phyloP scores from a whole-genome alignment of 2,888 invertebrate genomes.

The Agrotis ipsilon region DNA sequence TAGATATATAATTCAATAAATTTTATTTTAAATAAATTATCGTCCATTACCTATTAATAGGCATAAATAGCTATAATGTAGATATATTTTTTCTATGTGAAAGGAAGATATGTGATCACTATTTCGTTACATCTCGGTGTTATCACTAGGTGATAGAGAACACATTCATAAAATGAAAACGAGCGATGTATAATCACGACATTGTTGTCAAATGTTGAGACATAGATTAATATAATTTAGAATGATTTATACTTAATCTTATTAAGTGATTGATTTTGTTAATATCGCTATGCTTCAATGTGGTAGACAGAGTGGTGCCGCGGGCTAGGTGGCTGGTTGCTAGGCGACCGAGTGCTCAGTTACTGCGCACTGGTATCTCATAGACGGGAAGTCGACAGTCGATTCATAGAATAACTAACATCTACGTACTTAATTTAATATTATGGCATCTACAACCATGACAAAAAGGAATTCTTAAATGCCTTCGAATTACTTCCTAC shows the following conservation, averaged over 20 bases:
- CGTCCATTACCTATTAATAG: constrained; percentile 75
- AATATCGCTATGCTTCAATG: constrained; percentile 56
- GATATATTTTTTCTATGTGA: constrained; percentile 73
- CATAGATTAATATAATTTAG: constrained; percentile 77
- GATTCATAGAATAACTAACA: constrained; percentile 69
- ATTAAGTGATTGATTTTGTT: constrained; percentile 79
- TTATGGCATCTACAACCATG: constrained; percentile 72
- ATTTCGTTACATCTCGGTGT: constrained; percentile 73
- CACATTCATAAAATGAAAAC: constrained; percentile 71
- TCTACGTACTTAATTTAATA: constrained; percentile 71
- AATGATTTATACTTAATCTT: constrained; percentile 84
- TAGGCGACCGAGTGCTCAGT: constrained; percentile 44
- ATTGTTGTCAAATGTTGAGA: constrained; percentile 63
- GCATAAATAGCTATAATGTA: constrained; percentile 76
- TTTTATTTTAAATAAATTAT: constrained; percentile 71
- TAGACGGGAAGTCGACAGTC: constrained; percentile 68
- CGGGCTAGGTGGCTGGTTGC: constrained; percentile 35
- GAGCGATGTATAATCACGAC: constrained; percentile 52
- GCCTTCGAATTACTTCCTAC: constrained; percentile 60
- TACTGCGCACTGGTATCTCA: constrained; percentile 59
- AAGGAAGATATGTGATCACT: constrained; percentile 86
- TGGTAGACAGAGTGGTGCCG: constrained; percentile 41
- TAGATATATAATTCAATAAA: constrained; percentile 68
- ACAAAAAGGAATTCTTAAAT: constrained; percentile 65
- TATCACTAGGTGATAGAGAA: constrained; percentile 82